Evolutionary conservation across 2,113 vertebrate genomes (phyloP).

Genomic region (Cavia aperea): DNA sequence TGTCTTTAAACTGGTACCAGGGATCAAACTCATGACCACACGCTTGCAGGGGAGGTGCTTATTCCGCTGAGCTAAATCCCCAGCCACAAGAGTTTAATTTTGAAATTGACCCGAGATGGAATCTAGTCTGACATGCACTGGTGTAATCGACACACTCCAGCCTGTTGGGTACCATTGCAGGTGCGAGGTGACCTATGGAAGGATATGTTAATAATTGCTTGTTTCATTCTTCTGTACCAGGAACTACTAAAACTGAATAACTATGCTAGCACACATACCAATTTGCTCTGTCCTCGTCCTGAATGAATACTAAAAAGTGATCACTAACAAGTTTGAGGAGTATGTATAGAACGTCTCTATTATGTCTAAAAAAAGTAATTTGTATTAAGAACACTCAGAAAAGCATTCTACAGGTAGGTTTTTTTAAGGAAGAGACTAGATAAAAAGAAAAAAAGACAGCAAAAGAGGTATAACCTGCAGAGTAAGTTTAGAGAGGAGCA

Average conservation of each 20-base stretch:
- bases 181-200: background rate
- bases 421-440: background rate
- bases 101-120: background rate
- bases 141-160: background rate
- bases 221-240: background rate
- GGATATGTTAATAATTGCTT: background rate
- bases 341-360: background rate
- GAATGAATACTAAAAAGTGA: background rate
- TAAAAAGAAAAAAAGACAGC: background rate
- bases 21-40: too few species aligned
- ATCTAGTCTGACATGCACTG: background rate
- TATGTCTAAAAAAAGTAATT: background rate
- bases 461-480: background rate
- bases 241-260: background rate
- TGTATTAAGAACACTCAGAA: background rate
- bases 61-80: too few species aligned
- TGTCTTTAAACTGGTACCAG: too few species aligned
- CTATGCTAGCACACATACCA: background rate
- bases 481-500: background rate
- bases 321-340: background rate
- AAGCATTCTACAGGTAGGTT: background rate
- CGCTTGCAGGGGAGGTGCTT: too few species aligned
- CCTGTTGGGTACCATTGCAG: background rate
- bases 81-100: background rate
- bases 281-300: background rate